phyloP scores from a whole-genome alignment of 2,113 vertebrate genomes.

The Malurus cyaneus region DNA sequence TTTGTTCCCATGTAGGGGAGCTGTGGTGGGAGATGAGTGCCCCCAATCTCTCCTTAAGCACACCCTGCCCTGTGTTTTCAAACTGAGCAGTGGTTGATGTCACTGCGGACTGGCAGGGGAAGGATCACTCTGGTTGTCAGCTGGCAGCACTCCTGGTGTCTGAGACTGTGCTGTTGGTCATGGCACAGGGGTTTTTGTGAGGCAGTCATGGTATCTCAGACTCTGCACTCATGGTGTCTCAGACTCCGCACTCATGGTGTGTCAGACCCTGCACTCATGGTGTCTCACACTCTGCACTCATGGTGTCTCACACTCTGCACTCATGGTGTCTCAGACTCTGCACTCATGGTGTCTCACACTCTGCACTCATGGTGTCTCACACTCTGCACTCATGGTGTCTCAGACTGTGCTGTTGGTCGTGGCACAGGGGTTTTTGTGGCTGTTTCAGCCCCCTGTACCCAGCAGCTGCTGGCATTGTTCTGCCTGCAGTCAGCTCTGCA shows the following conservation, averaged over 20 bases:
- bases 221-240: neutral
- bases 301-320: neutral
- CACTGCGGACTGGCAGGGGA: neutral
- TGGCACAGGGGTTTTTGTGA: neutral
- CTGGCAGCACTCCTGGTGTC: neutral
- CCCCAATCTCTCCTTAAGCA: neutral
- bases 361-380: neutral
- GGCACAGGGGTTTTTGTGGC: neutral
- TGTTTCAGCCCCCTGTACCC: neutral
- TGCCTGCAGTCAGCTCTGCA: neutral
- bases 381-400: neutral
- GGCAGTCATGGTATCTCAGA: neutral
- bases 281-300: neutral
- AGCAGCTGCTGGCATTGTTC: neutral
- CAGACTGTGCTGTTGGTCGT: neutral
- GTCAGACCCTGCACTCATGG: no score
- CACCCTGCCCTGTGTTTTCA: accelerated
- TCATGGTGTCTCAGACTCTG: no score
- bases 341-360: no score
- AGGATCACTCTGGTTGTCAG: no score
- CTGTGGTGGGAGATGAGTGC: neutral
- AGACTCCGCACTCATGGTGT: neutral
- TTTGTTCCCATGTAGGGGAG: neutral
- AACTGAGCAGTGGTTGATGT: neutral
- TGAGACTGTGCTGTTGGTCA: neutral